Base-by-base conservation (phyloP, 2,113 vertebrate species). In the Nerophis ophidion region DNA sequence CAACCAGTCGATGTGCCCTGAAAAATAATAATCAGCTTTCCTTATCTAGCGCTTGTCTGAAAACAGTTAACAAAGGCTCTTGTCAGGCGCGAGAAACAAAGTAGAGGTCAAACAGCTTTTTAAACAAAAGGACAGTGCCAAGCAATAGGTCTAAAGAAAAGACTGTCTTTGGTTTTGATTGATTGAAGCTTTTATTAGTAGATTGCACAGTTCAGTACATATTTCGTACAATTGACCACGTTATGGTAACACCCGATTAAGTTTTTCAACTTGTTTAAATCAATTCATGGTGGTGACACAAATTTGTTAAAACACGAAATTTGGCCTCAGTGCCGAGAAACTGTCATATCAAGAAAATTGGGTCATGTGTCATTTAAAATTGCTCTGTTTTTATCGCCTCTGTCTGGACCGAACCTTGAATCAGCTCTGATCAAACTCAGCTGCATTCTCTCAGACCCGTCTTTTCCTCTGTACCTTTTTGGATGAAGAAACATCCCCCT, bases 1-100 rank as follows among this genome's bases (percentile, higher is more conserved):
- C 19, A 26, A 26, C 19, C 3, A 26, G 19, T 26, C 19, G 1
- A 26, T 26, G 19, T 26, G 38, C 38, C 38, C 38, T 40, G 38
- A 40, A 42, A 11, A 77, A 74, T 86, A 81, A 82, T 79, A 82
- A 84, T 82, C 84, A 68, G 76, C 74, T 56, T 70, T 81, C 78
- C 76, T 83, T 77, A 84, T 80, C 80, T 86, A 83, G 75, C 17
- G 0, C 66, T 63, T 63, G 48, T 72, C 72, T 78, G 69, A 71
- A 82, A 79, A 75, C 71, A 69, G 63, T 73, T 79, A 69, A 79
- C 67, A 79, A 76, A 79, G 66, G 60, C 59, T 60, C 68, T 63
- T 17, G 19, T 26, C 19, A 26, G 19, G 11, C 71, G 44, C 7
- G 60, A 77, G 66, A 68, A 60, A 66, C 60, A 70, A 75, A 78